Evolutionary conservation across 2,113 vertebrate genomes (phyloP), one percentile per base, ranked within the genome.

Genomic region (Ptychochromis oligacanthus): DNA sequence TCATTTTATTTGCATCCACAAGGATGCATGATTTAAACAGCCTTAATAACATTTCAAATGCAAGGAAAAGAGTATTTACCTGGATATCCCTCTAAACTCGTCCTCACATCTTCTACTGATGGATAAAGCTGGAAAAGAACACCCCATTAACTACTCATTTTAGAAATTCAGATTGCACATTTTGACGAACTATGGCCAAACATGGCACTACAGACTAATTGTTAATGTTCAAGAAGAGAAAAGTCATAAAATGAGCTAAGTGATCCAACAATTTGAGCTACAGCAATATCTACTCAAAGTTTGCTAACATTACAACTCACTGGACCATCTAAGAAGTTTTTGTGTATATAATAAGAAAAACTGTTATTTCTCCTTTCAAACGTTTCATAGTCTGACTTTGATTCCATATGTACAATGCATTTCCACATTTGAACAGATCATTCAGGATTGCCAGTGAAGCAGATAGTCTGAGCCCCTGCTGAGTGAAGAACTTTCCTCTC

Each of bases 81-180:
- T 49, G 98, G 98, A 87, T 98, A 99, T 6, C 98, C 98, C 94
- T 99, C 98, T 90, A 99, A 95, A 94, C 98, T 99, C 40, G 94
- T 98, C 75, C 98, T 96, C 82, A 99, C 98, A 46, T 99, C 97
- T 57, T 97, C 96, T 80, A 99, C 98, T 46, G 97, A 97, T 22
- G 98, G 98, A 91, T 99, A 99, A 79, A 99, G 89, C 98, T 99
- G 93, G 34, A 90, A 78, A 85, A 57, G 20, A 43, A 1, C 13
- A 4, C 43, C 4, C 10, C 5, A 22, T 67, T 40, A 74, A 4
- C 24, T 15, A 24, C 2, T 13, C 26, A 4, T 31, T 62, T 54
- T 31, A 79, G 28, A 58, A 52, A 14, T n/a, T 36, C 28, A 54
- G 5, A n/a, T 13, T 46, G 11, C 38, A 13, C 20, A 31, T 56